Evolutionary conservation across 2,888 invertebrate species (phyloP), one percentile per base, ranked within the genome.

Genomic region (Malthinus flaveolus): DNA sequence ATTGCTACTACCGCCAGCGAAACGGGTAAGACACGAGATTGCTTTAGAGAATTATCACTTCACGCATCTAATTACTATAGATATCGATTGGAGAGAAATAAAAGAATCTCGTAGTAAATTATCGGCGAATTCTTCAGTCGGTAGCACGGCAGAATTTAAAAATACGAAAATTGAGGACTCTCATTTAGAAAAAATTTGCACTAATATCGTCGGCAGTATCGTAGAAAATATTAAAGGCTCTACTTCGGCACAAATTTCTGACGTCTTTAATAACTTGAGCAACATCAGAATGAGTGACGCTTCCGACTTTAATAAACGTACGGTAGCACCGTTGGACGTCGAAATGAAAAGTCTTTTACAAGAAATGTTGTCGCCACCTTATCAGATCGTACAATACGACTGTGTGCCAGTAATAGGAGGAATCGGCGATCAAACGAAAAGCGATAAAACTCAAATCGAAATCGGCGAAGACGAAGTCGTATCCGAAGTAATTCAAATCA

Each of bases 381-480:
- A 78, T 63, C 60, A 68, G 1, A 66, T 70, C 8, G 75, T 82
- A 1, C 81, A 81, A 9, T 82, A 82, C 64, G 61, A 68, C 0
- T 70, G 66, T 0, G 7, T 9, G 0, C 0, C 59, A 0, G 42
- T 36, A 5, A 77, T 79, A 15, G 78, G 78, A 56, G 78, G 78
- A 54, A 81, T 82, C 1, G 78, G 80, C 0, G 65, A 81, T 79
- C 42, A 77, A 80, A 13, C 65, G 78, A 33, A 73, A 76, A 81
- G 81, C 62, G 55, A 71, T 8, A 61, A 71, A 35, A 8, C 39
- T n/a, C 34, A 48, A 31, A 8, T n/a, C 15, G 81, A 81, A 49
- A 71, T 79, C 4, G 67, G 70, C 39, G 72, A 70, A 9, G 76
- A 80, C 0, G 72, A 76, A 3, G 66, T 71, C 3, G 66, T 79